Base-by-base conservation (phyloP, 2,888 invertebrate species). In the Marasmarcha lunaedactyla region DNA sequence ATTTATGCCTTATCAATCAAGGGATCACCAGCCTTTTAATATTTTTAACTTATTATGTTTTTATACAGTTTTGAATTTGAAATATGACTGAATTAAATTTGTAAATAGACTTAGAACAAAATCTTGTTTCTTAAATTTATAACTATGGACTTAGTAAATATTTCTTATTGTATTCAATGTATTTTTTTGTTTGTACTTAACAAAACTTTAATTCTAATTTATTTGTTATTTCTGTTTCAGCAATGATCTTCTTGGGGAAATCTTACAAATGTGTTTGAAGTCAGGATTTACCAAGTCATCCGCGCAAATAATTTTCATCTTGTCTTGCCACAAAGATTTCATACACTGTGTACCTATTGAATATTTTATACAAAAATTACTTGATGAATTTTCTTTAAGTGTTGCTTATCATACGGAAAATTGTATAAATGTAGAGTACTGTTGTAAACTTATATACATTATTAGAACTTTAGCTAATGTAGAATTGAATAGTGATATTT, bases 261-360 rank as follows among this genome's bases (percentile, higher is more conserved):
- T 73, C 0, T 36, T 71, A 1, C 36, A 49, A 26, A 50, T 50
- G 0, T 35, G 66, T 2, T 45, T 57, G 7, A 49, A 48, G 9
- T 27, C 53, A 0, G 48, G 59, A 1, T 33, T 56, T 0, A 52
- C 52, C 1, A 35, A 44, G 14, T 42, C 50, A 0, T 47, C 63
- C 10, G 41, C 52, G 1, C 61, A 59, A 1, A 55, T 81, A 0
- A 52, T 71, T 2, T 79, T 65, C 52, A 51, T 63, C 2, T 35
- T 77, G 1, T 73, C 77, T 0, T 78, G 78, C 42, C 72, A 76
- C 43, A 42, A 43, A 1, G 44, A 62, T 14, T 77, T 74, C 45
- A 42, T 45, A 0, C 38, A 41, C 34, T 35, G 49, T 1, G 14
- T 63, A 2, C 12, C 39, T n/a, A 42, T 55, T 0, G 49, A 56